A percentile compares a stretch with the other conserved stretches of the same genome.
These are phyloP conservation scores for Bradypodion pumilum DNA, from an alignment of 2,797 vertebrate genomes.

Conservation along the genomic window DNA sequence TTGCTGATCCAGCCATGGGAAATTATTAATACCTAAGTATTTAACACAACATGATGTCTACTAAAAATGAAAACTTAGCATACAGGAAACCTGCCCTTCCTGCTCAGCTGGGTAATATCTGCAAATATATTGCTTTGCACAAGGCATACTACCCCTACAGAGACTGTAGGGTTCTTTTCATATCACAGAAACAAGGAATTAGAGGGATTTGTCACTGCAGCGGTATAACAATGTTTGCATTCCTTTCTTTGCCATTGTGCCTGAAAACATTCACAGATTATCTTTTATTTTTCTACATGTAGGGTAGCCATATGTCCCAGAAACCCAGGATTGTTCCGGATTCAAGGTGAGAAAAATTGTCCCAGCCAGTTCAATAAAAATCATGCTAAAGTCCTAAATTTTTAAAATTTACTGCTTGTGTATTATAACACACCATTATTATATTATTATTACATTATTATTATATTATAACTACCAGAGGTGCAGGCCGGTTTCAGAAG, in stretches of 20 bases:
- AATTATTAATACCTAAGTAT: slow-evolving; percentile 74
- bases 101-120: slow-evolving; percentile 28
- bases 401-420: no score
- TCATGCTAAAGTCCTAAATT: no score
- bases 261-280: slow-evolving; percentile 23
- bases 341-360: no score
- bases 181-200: slow-evolving; percentile 30
- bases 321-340: no score
- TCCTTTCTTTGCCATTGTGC: slow-evolving; percentile 40
- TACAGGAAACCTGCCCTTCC: slow-evolving; percentile 25
- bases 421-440: no score
- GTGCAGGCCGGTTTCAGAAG: no score
- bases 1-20: slow-evolving; percentile 63
- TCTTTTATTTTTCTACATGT: slow-evolving; percentile 9
- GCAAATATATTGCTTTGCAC: slow-evolving; percentile 40
- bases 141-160: slow-evolving; percentile 28
- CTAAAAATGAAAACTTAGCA: slow-evolving; percentile 61
- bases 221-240: slow-evolving; percentile 34
- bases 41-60: slow-evolving; percentile 65
- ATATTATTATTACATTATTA: no score
- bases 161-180: slow-evolving; percentile 18
- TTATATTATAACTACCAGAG: no score
- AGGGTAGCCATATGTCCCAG: no score
- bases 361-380: no score
- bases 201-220: slow-evolving; percentile 23